Conservation (phyloP, 1,140 invertebrate species). For the Halyomorpha halys region DNA sequence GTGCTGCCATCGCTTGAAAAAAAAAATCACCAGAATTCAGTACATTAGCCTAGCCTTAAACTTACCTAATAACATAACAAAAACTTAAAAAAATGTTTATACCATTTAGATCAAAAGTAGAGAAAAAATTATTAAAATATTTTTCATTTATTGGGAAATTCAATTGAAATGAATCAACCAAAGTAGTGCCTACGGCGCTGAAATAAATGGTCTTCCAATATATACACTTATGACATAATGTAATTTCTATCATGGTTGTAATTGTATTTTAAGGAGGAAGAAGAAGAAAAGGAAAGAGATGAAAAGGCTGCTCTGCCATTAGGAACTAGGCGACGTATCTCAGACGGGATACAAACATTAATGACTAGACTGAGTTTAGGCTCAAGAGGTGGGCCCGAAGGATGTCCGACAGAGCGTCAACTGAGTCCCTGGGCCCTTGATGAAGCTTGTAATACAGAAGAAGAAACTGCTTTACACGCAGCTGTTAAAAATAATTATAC, state of each 20-base stretch:
- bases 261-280: conserved; percentile 19
- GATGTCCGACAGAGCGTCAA: conserved; percentile 38
- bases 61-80: too few relatives aligned
- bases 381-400: conserved; percentile 34
- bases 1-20: too few relatives aligned
- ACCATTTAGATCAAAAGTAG: too few relatives aligned
- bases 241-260: neutral
- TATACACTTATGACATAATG: too few relatives aligned
- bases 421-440: conserved; percentile 62
- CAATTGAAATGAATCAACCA: too few relatives aligned
- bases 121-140: too few relatives aligned
- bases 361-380: conserved; percentile 67
- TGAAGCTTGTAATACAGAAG: conserved; percentile 62
- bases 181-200: too few relatives aligned
- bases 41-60: too few relatives aligned
- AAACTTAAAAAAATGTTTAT: too few relatives aligned
- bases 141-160: too few relatives aligned
- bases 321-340: conserved; percentile 63
- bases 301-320: conserved; percentile 35
- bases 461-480: conserved; percentile 65
- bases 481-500: conserved; percentile 66
- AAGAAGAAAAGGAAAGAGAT: conserved; percentile 29
- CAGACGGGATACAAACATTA: conserved; percentile 75
- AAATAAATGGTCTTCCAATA: too few relatives aligned
- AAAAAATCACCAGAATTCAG: too few relatives aligned